Evolutionary conservation across 2,113 vertebrate genomes (phyloP), one percentile per base, ranked within the genome.

Genomic region (Melanerpes aurifrons): DNA sequence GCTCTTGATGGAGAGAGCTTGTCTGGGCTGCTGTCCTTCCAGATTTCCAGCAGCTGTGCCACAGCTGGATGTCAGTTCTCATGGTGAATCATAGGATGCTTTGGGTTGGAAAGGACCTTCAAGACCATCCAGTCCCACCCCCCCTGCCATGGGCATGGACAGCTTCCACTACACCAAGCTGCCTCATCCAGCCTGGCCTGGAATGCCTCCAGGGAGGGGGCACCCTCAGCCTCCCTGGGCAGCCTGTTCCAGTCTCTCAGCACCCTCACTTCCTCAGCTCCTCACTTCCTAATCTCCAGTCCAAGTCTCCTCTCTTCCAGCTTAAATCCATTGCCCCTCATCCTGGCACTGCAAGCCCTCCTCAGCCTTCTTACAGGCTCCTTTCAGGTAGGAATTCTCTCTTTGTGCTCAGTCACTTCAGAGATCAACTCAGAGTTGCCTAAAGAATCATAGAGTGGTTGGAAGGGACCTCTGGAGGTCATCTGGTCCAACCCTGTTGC

Each of bases 1-100:
- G 40, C 19, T 4, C 63, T 66, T 1, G 5, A 5, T 40, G 35
- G n/a, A 59, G 54, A 1, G 2, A 19, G 29, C 43, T 24, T 1
- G 54, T 12, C 59, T 40, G 10, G 10, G 32, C 5, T 37, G 1
- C 0, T 28, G 40, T 43, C 56, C 40, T 28, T 22, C 68, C 26
- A 24, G 67, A 6, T 73, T 70, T 62, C 50, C 73, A 45, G 4
- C 22, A 37, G 18, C 48, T 43, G 57, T 15, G 9, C 25, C 15
- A 1, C 2, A n/a, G 32, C 12, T 53, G 43, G 6, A 1, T 69
- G 56, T 13, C 21, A 2, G 20, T 37, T 14, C 32, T 5, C 11
- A 45, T 53, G 50, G 50, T 6, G 26, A 24, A 26, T 64, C 25
- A 18, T 6, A 18, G 40, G 19, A 12, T 21, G 18, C 26, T 31